Conservation (phyloP, 2,113 vertebrate species). For the Lathamus discolor region DNA sequence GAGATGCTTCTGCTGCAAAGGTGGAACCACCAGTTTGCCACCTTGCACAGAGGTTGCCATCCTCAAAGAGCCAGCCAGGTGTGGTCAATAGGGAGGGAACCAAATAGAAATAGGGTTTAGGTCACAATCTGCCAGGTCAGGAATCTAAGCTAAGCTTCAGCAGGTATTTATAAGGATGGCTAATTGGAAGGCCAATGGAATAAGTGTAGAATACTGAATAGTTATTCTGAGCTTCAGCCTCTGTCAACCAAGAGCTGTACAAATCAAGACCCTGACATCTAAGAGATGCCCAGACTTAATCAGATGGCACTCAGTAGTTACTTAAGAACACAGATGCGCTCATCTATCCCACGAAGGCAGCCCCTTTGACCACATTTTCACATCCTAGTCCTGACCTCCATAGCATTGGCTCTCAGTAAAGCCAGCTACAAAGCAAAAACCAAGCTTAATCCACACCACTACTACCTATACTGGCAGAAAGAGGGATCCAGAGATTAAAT, state of each 20-base stretch:
- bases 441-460: accelerated
- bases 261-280: neutral
- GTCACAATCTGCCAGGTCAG: neutral
- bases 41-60: neutral
- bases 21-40: neutral
- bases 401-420: neutral
- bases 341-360: neutral
- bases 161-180: neutral
- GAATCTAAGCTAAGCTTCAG: neutral
- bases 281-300: neutral
- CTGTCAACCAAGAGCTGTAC: neutral
- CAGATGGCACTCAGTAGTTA: neutral
- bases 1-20: neutral
- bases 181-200: neutral
- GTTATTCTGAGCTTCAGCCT: neutral
- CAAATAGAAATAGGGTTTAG: neutral
- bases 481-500: neutral
- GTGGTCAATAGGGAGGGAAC: accelerated
- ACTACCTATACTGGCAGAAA: neutral
- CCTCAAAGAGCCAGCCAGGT: neutral
- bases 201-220: neutral
- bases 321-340: neutral
- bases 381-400: neutral
- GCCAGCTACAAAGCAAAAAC: neutral
- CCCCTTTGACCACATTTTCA: neutral